Percentiles rank a stretch among this genome's conserved stretches.
Conservation (phyloP, 2,888 invertebrate species). For the Aphrophora alni region DNA sequence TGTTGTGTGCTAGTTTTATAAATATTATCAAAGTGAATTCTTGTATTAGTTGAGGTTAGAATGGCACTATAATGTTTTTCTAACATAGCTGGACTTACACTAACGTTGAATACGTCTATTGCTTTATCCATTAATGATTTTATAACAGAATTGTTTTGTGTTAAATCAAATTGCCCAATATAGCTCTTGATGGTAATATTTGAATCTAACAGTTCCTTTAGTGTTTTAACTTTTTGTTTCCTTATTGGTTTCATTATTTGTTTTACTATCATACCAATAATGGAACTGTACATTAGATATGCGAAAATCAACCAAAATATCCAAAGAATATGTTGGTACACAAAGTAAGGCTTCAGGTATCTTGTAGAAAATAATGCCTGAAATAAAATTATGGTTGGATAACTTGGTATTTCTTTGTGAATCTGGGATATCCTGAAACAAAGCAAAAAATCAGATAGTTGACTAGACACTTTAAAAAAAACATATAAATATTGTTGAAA, state of each 20-base stretch:
- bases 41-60: not conserved
- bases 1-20: not conserved
- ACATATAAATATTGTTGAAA: no score
- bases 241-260: not conserved
- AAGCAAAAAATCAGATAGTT: no score
- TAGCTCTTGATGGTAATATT: not conserved
- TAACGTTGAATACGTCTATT: not conserved
- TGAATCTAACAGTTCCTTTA: not conserved
- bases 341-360: not conserved
- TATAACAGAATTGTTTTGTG: not conserved
- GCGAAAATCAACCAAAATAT: not conserved
- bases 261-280: not conserved
- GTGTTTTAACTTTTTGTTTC: not conserved
- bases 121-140: not conserved
- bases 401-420: not conserved
- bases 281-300: not conserved
- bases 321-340: not conserved
- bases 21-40: not conserved
- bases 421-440: not conserved
- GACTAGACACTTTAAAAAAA: no score
- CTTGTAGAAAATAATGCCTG: not conserved
- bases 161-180: not conserved
- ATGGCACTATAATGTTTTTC: not conserved
- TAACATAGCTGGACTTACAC: not conserved
- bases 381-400: not conserved